A percentile compares a stretch with the other conserved stretches of the same genome.
Evolutionary conservation across 2,888 invertebrate species (phyloP).

Genomic region (Platerodrilus igneus): DNA sequence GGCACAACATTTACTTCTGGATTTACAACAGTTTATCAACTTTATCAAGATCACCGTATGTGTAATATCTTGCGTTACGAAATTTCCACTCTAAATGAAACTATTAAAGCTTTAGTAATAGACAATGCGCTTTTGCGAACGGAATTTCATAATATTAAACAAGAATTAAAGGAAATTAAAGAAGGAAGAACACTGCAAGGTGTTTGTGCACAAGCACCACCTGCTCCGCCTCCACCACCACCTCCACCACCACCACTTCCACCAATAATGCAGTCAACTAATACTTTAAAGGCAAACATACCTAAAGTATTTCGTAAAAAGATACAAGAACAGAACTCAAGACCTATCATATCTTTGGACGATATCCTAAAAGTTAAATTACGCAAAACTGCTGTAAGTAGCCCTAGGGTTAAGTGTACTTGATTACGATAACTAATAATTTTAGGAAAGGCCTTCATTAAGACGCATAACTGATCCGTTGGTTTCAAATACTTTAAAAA

Average conservation of each 20-base stretch:
- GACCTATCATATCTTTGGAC: conserved; percentile 43
- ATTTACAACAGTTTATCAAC: no score
- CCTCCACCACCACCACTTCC: conserved; percentile 29
- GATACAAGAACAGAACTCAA: conserved; percentile 19
- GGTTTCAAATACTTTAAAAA: conserved; percentile 36
- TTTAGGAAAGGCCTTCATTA: conserved; percentile 14
- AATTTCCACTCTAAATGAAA: background rate
- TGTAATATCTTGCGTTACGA: conserved; percentile 1
- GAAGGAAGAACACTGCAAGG: conserved; percentile 6
- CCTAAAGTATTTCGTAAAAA: conserved; percentile 22
- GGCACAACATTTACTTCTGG: no score
- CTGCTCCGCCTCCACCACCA: conserved; percentile 35
- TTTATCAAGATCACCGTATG: no score
- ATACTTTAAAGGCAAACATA: no score
- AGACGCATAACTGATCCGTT: conserved; percentile 32
- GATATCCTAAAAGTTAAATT: conserved; percentile 45
- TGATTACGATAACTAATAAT: background rate
- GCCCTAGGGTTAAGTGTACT: background rate
- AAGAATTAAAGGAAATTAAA: conserved; percentile 27
- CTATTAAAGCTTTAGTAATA: background rate
- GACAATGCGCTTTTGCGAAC: background rate
- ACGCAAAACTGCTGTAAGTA: conserved; percentile 40
- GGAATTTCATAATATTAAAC: conserved; percentile 28
- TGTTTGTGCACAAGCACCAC: conserved; percentile 27
- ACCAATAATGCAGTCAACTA: conserved; percentile 9